A percentile compares a stretch with the other conserved stretches of the same genome.
These are phyloP conservation scores for Phymorhynchus buccinoides DNA, from an alignment of 1,140 invertebrate species.

Conservation along the genomic window DNA sequence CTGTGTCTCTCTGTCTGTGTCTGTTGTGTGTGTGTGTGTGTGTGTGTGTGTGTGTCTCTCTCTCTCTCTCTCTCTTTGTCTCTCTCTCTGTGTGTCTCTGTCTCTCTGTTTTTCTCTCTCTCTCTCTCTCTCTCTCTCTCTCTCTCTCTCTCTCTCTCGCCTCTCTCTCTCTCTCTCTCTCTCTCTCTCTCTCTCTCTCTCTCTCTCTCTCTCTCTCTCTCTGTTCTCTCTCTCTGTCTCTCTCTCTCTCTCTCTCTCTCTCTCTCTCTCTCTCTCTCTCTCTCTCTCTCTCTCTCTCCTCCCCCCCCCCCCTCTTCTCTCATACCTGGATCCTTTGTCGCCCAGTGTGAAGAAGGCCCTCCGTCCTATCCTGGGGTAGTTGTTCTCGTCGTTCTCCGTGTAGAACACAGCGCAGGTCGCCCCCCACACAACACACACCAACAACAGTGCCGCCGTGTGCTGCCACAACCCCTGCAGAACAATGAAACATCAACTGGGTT, in stretches of 20 bases:
- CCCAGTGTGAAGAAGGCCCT: slow-evolving; percentile 43
- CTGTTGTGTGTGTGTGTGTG: too few species aligned
- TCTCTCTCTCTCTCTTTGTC: neutral
- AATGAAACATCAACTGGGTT: too few species aligned
- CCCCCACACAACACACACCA: slow-evolving; percentile 23
- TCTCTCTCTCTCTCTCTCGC: neutral
- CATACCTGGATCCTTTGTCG: slow-evolving; percentile 25
- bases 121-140: neutral
- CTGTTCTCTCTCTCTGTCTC: too few species aligned
- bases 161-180: neutral
- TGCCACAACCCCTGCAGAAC: slow-evolving; percentile 24
- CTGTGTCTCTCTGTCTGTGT: too few species aligned
- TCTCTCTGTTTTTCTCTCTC: neutral
- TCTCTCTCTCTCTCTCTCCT: too few species aligned
- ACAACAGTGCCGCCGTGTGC: neutral
- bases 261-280: too few species aligned
- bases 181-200: neutral
- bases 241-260: too few species aligned
- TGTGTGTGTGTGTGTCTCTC: too few species aligned
- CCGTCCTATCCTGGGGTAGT: slow-evolving; percentile 45
- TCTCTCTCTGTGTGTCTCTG: neutral
- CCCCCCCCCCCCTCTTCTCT: too few species aligned
- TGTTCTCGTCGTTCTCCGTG: slow-evolving; percentile 44
- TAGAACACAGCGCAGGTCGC: slow-evolving; percentile 41
- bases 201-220: too few species aligned